A percentile compares a stretch with the other conserved stretches of the same genome.
These are phyloP conservation scores for Lepidocolaptes lacrymiger DNA, from an alignment of 2,797 vertebrate genomes.

Conservation along the genomic window DNA sequence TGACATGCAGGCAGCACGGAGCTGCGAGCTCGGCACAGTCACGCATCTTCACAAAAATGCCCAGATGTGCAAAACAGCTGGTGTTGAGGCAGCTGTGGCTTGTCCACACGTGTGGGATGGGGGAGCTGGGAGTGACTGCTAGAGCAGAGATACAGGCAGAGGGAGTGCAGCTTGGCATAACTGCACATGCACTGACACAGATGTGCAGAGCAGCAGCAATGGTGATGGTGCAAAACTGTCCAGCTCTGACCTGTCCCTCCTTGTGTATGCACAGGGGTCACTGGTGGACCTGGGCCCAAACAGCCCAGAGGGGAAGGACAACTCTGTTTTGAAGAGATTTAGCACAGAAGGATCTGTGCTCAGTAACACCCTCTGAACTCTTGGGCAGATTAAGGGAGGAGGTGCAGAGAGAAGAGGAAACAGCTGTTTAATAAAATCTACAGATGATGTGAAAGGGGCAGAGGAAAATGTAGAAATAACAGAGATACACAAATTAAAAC, in stretches of 20 bases:
- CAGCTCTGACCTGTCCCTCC: neutral
- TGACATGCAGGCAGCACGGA: rapidly evolving
- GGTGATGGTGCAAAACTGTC: neutral
- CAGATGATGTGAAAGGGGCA: neutral
- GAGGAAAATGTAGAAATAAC: neutral
- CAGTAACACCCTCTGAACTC: neutral
- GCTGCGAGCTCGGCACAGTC: neutral
- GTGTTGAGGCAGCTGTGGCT: neutral
- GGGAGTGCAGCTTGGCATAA: neutral
- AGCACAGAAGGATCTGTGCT: neutral
- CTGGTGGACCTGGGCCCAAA: neutral
- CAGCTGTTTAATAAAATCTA: slow-evolving; percentile 12
- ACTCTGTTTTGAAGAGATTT: neutral
- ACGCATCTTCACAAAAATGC: neutral
- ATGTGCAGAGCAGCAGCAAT: neutral
- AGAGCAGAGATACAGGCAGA: neutral
- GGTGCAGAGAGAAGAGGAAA: neutral
- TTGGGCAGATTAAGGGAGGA: neutral
- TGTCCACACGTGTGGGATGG: rapidly evolving
- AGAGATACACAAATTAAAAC: neutral
- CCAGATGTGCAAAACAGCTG: slow-evolving; percentile 37
- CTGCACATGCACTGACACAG: neutral
- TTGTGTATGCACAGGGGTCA: neutral
- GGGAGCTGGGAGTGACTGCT: neutral
- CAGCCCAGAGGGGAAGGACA: neutral